A percentile compares a stretch with the other conserved stretches of the same genome.
These are phyloP conservation scores for Eumacrocentrus americanus DNA, from an alignment of 2,888 invertebrate species.

Conservation along the genomic window DNA sequence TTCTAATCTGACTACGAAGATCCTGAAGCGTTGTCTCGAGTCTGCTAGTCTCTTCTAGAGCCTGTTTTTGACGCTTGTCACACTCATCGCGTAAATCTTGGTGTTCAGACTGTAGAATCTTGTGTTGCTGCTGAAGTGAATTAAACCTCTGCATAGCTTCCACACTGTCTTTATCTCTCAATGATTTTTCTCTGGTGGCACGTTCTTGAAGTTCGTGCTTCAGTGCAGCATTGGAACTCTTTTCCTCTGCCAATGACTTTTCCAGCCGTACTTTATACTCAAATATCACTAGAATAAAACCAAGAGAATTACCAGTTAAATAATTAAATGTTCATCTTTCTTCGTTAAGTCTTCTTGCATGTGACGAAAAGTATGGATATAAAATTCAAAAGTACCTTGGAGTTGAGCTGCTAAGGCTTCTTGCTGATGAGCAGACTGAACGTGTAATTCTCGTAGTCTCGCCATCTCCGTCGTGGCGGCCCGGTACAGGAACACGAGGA, in stretches of 20 bases:
- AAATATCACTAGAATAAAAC: constrained; percentile 53
- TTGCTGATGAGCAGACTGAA: constrained; percentile 55
- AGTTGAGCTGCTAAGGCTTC: constrained; percentile 55
- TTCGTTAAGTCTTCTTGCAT: not conserved
- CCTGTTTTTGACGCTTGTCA: constrained; percentile 49
- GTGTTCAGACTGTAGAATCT: constrained; percentile 51
- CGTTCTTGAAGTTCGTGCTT: constrained; percentile 57
- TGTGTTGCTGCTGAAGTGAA: constrained; percentile 54
- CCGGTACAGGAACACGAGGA: constrained; percentile 53
- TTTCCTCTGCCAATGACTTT: constrained; percentile 56
- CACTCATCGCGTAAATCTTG: constrained; percentile 54
- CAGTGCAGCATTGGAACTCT: constrained; percentile 53
- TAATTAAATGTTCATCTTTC: not conserved
- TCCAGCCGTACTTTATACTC: constrained; percentile 57
- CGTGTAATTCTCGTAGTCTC: constrained; percentile 52
- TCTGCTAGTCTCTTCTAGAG: constrained; percentile 44
- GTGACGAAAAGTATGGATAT: not conserved
- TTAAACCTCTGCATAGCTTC: constrained; percentile 55
- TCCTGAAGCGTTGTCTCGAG: constrained; percentile 47
- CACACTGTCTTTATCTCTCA: constrained; percentile 53
- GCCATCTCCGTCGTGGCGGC: constrained; percentile 56
- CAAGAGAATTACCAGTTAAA: no score
- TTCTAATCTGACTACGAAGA: constrained; percentile 44
- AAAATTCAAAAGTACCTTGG: constrained; percentile 49
- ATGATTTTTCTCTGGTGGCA: constrained; percentile 52